Evolutionary conservation across 2,113 vertebrate species (phyloP).

Genomic region (Phaetusa simplex): DNA sequence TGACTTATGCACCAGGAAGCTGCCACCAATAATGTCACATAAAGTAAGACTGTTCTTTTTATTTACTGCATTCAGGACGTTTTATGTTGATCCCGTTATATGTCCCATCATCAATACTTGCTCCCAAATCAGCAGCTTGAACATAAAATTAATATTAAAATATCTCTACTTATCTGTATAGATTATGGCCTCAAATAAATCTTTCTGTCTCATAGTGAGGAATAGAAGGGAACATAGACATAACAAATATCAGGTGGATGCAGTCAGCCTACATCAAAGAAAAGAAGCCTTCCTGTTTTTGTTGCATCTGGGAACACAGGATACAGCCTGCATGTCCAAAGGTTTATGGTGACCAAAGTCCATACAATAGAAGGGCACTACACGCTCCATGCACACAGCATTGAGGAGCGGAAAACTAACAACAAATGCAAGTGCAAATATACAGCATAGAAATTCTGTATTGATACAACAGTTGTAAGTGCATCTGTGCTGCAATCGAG

Average conservation of each 20-base stretch:
- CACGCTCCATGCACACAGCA: neutral
- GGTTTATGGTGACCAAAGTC: neutral
- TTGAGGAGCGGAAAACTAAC: neutral
- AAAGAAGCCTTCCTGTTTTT: neutral
- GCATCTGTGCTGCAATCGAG: neutral
- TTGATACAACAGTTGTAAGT: fast-evolving
- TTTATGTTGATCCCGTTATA: neutral
- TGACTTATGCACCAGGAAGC: neutral
- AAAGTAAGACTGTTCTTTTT: neutral
- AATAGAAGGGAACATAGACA: neutral
- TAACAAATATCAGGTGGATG: neutral
- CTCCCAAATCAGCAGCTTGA: neutral
- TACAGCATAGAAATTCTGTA: neutral
- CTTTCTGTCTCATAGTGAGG: neutral
- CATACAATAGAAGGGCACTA: fast-evolving
- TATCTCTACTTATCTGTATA: neutral
- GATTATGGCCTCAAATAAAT: neutral
- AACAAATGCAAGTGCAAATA: neutral
- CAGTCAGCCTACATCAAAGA: neutral
- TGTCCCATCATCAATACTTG: neutral
- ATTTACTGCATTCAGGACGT: neutral
- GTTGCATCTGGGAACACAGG: neutral
- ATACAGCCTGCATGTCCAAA: neutral
- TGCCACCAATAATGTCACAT: neutral
- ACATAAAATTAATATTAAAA: neutral